phyloP scores from a whole-genome alignment of 2,797 vertebrate genomes.

The Erpetoichthys calabaricus region DNA sequence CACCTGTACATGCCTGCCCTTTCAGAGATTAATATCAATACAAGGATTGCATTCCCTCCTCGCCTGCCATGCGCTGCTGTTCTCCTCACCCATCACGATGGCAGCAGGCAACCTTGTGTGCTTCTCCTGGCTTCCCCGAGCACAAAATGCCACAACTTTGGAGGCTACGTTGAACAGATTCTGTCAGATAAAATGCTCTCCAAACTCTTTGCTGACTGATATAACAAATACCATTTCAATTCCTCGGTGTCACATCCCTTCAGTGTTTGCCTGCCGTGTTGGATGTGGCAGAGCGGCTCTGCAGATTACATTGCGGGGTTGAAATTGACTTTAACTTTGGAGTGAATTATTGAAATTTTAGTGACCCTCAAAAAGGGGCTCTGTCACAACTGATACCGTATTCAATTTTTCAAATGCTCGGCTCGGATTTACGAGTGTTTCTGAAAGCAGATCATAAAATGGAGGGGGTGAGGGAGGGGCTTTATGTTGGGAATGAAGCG shows the following conservation, averaged over 20 bases:
- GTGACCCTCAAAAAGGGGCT: slow-evolving; percentile 56
- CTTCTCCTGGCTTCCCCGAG: slow-evolving; percentile 3
- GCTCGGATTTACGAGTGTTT: too few species aligned
- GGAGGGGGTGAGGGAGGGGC: too few species aligned
- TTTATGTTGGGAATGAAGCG: too few species aligned
- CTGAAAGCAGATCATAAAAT: too few species aligned
- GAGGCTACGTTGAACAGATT: slow-evolving; percentile 22
- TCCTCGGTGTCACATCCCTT: slow-evolving; percentile 69
- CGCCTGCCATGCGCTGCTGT: too few species aligned
- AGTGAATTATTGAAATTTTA: slow-evolving; percentile 72
- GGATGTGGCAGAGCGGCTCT: slow-evolving; percentile 56
- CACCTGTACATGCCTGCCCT: slow-evolving; percentile 2
- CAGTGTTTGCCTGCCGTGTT: slow-evolving; percentile 53
- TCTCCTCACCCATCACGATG: too few species aligned
- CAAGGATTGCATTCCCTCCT: not conserved
- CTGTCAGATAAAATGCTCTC: slow-evolving; percentile 45
- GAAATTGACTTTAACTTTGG: slow-evolving; percentile 60
- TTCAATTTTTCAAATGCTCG: slow-evolving; percentile 18
- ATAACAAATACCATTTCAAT: slow-evolving; percentile 67
- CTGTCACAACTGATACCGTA: slow-evolving; percentile 60
- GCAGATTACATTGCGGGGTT: slow-evolving; percentile 65
- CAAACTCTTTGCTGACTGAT: slow-evolving; percentile 52
- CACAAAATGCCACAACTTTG: slow-evolving; percentile 3
- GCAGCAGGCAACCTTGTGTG: slow-evolving; percentile 1
- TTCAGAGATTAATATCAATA: slow-evolving; percentile 1